Conservation (phyloP, 2,797 vertebrate genomes). For the Hybognathus amarus region DNA sequence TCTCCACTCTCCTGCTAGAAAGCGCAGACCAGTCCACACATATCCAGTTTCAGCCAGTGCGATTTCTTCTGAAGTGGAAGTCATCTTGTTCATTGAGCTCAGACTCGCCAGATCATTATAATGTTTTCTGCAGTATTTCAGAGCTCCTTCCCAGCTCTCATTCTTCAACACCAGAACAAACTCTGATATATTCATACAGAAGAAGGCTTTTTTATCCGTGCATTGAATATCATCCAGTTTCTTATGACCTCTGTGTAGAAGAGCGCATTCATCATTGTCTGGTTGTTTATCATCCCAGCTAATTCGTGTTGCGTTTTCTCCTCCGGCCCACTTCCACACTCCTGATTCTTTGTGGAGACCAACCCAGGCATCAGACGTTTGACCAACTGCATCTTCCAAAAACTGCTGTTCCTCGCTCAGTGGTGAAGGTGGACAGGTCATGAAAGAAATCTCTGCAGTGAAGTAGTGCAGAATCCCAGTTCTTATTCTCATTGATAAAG, state of each 20-base stretch:
- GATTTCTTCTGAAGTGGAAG: not conserved
- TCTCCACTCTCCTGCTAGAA: slow-evolving; percentile 56
- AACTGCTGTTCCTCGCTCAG: not conserved
- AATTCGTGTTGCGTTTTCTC: not conserved
- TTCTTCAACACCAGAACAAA: not conserved
- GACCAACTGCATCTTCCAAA: not conserved
- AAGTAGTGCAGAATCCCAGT: slow-evolving; percentile 5
- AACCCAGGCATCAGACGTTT: slow-evolving; percentile 30
- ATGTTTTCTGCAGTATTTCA: slow-evolving; percentile 36
- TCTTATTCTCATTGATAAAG: not conserved
- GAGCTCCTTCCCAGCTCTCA: slow-evolving; percentile 45
- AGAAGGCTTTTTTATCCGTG: not conserved
- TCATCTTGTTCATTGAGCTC: slow-evolving; percentile 9
- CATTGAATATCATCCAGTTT: not conserved
- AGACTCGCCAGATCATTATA: slow-evolving; percentile 40
- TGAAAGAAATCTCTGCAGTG: slow-evolving; percentile 18
- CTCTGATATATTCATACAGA: slow-evolving; percentile 52
- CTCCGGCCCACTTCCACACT: slow-evolving; percentile 35
- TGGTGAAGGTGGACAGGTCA: slow-evolving; percentile 41
- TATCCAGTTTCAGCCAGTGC: not conserved
- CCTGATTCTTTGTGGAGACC: slow-evolving; percentile 12
- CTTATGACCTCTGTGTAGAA: not conserved
- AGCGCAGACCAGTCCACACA: slow-evolving; percentile 48
- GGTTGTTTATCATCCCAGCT: not conserved
- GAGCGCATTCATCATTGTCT: not conserved